Conservation (phyloP, 2,888 invertebrate genomes). For the Stictocephala bisonia region DNA sequence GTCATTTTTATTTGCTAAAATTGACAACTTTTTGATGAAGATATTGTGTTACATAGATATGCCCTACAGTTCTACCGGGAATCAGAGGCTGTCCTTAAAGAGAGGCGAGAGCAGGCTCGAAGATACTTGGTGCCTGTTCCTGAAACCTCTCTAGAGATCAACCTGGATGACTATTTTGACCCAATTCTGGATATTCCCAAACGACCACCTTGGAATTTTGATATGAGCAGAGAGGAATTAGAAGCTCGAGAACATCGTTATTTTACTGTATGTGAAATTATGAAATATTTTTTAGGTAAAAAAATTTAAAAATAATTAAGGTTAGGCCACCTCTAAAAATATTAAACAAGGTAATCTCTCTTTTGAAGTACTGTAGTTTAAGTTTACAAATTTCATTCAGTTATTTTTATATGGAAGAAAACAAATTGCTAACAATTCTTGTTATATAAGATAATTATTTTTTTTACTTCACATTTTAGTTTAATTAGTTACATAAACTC, state of each 20-base stretch:
- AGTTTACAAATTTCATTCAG: too few species aligned
- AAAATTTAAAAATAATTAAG: too few species aligned
- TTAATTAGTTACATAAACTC: too few species aligned
- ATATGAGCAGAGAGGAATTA: slow-evolving; percentile 77
- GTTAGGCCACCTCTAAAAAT: too few species aligned
- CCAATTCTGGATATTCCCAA: slow-evolving; percentile 81
- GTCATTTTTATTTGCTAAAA: not conserved
- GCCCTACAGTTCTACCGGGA: slow-evolving; percentile 87
- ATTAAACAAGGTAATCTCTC: too few species aligned
- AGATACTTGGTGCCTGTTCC: slow-evolving; percentile 69
- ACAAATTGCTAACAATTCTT: too few species aligned
- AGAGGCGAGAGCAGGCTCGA: slow-evolving; percentile 76
- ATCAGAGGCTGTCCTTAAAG: slow-evolving; percentile 76
- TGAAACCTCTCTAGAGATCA: slow-evolving; percentile 75
- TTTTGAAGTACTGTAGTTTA: too few species aligned
- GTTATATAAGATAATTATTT: too few species aligned
- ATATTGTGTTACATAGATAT: slow-evolving; percentile 66
- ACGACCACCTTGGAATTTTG: slow-evolving; percentile 86
- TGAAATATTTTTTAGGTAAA: too few species aligned
- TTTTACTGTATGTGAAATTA: slow-evolving; percentile 81
- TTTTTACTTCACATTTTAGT: too few species aligned
- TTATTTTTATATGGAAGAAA: too few species aligned
- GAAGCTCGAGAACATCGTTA: slow-evolving; percentile 85
- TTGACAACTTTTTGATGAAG: not conserved
- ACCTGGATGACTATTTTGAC: slow-evolving; percentile 75